Percentiles rank a stretch among this genome's conserved stretches.
Evolutionary conservation across 2,113 vertebrate species (phyloP).

Genomic region (Condylura cristata): DNA sequence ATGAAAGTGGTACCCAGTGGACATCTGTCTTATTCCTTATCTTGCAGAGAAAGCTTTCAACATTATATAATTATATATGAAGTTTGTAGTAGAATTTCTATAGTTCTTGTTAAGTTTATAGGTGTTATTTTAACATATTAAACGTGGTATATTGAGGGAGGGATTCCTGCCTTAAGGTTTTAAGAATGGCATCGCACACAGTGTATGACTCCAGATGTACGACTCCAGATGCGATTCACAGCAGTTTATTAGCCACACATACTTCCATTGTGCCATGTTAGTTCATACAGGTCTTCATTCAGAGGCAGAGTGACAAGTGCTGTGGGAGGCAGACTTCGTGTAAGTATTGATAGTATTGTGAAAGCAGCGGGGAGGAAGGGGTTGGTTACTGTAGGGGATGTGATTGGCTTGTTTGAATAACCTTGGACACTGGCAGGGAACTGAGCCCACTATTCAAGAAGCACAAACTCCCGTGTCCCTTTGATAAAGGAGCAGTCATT

Average conservation of each 20-base stretch:
- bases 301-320: neutral
- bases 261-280: neutral
- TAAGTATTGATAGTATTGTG: neutral
- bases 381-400: neutral
- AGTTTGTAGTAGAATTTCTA: neutral
- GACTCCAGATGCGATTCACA: neutral
- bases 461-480: neutral
- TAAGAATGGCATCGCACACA: neutral
- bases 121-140: neutral
- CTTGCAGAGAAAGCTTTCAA: neutral
- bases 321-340: neutral
- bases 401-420: constrained; percentile 6
- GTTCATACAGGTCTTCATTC: neutral
- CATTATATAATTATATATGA: neutral
- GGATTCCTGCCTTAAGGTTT: neutral
- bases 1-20: neutral
- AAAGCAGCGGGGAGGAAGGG: neutral
- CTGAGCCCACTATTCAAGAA: neutral
- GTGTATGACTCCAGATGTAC: neutral
- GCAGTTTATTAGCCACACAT: neutral
- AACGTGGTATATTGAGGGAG: neutral
- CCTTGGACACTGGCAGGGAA: neutral
- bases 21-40: neutral
- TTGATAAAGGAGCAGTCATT: neutral
- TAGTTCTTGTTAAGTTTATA: neutral